phyloP scores from a whole-genome alignment of 1,140 invertebrate genomes.

The Sminthurinus signatus region DNA sequence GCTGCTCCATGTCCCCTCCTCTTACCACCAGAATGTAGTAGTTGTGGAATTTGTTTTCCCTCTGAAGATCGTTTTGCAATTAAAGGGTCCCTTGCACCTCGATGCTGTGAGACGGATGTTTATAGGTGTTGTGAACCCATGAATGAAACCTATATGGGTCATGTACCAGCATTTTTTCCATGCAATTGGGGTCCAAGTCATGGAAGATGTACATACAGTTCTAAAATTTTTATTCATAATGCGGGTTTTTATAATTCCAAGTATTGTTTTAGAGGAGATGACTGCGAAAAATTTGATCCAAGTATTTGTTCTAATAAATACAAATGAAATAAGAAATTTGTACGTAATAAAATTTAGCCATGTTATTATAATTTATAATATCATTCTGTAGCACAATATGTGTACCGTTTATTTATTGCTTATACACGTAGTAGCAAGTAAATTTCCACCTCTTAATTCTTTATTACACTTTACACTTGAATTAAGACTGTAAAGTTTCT shows the following conservation, averaged over 20 bases:
- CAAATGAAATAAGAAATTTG: no score
- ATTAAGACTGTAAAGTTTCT: no score
- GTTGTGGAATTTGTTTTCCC: background rate
- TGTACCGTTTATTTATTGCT: no score
- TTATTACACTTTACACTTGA: no score
- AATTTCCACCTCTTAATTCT: no score
- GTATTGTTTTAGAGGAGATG: background rate
- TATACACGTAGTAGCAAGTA: no score
- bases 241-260: background rate
- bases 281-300: no score
- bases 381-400: no score
- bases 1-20: constrained; percentile 1
- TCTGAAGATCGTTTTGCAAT: background rate
- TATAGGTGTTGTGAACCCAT: constrained; percentile 2
- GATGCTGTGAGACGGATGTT: background rate
- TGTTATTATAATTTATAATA: no score
- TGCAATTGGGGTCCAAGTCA: background rate
- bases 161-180: constrained; percentile 3
- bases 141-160: background rate
- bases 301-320: no score
- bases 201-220: background rate
- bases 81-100: background rate
- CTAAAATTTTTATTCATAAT: constrained; percentile 8
- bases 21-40: background rate
- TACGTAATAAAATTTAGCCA: no score